phyloP scores from a whole-genome alignment of 2,888 invertebrate species.

The Phaonia tiefii region DNA sequence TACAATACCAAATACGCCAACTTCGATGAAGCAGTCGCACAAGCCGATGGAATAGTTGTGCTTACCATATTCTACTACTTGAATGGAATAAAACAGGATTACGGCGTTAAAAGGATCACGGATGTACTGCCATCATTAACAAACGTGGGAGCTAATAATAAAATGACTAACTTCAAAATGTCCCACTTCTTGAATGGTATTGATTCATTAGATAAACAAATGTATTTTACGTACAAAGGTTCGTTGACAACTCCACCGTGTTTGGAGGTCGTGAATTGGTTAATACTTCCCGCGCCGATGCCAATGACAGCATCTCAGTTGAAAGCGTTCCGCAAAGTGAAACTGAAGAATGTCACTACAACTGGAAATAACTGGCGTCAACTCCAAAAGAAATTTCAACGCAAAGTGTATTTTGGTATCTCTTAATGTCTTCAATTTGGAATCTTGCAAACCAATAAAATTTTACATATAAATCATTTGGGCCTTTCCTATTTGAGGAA shows the following conservation, averaged over 20 bases:
- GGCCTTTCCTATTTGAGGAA: no score
- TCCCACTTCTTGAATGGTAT: slow-evolving; percentile 54
- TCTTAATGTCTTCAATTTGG: no score
- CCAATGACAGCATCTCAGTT: slow-evolving; percentile 62
- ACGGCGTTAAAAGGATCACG: slow-evolving; percentile 59
- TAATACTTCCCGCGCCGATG: slow-evolving; percentile 62
- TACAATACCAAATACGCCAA: slow-evolving; percentile 67
- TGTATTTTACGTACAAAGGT: slow-evolving; percentile 66
- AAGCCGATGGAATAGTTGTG: slow-evolving; percentile 67
- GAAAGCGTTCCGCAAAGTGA: slow-evolving; percentile 58
- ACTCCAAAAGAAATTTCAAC: slow-evolving; percentile 64
- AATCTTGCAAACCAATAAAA: no score
- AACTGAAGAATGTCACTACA: slow-evolving; percentile 56
- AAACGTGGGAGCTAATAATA: slow-evolving; percentile 59
- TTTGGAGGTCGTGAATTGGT: slow-evolving; percentile 68
- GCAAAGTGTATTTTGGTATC: slow-evolving; percentile 60
- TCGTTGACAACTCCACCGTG: slow-evolving; percentile 69
- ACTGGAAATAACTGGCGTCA: slow-evolving; percentile 69
- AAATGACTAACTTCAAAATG: slow-evolving; percentile 62
- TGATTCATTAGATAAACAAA: slow-evolving; percentile 34
- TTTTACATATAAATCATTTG: no score
- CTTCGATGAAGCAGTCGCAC: slow-evolving; percentile 61
- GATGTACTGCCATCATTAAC: slow-evolving; percentile 58
- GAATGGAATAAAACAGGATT: slow-evolving; percentile 44
- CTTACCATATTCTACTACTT: slow-evolving; percentile 56